Evolutionary conservation across 1,140 invertebrate species (phyloP), one percentile per base, ranked within the genome.

Genomic region (Drosophila jambulina): DNA sequence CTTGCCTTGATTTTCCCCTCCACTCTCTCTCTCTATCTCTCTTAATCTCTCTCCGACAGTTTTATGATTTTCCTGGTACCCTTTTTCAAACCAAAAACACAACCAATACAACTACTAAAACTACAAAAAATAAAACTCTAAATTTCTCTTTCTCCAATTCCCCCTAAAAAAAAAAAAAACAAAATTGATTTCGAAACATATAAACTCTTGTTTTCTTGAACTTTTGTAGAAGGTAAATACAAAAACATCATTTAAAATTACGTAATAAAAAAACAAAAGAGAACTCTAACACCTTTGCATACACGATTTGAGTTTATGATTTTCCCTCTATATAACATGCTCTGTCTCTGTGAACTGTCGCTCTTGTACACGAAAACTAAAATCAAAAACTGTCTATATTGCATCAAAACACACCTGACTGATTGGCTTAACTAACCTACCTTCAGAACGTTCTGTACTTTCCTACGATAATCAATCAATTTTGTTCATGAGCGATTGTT

Each of bases 151-250:
- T 91, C 84, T 91, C 82, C 85, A 86, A 88, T 84, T 78, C 87
- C 82, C 86, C 78, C 63, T 65, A 60, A 36, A 53, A 60, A 79
- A 77, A 80, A 43, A 19, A 46, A 77, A 77, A 32, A 32, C 8
- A 82, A 71, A 80, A 84, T 72, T 88, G 64, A 82, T 91, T 91
- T 90, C 85, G 81, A 82, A 91, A 82, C 84, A 91, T 81, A 91
- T 76, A 82, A 80, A 68, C 77, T 90, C 75, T 91, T 92, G 91
- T 91, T 92, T 92, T 92, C 91, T 90, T 90, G 85, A 92, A 92
- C 91, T 91, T 92, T 92, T 92, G 86, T 92, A 92, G 91, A 92
- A 92, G 91, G 91, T 92, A 92, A 92, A 85, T 91, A 91, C 81
- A 72, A 82, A 79, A 78, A 91, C 75, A 86, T 80, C 69, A 64